A percentile compares a stretch with the other conserved stretches of the same genome.
These are phyloP conservation scores for Drosophila acutilabella DNA, from an alignment of 2,888 invertebrate genomes.

Conservation along the genomic window DNA sequence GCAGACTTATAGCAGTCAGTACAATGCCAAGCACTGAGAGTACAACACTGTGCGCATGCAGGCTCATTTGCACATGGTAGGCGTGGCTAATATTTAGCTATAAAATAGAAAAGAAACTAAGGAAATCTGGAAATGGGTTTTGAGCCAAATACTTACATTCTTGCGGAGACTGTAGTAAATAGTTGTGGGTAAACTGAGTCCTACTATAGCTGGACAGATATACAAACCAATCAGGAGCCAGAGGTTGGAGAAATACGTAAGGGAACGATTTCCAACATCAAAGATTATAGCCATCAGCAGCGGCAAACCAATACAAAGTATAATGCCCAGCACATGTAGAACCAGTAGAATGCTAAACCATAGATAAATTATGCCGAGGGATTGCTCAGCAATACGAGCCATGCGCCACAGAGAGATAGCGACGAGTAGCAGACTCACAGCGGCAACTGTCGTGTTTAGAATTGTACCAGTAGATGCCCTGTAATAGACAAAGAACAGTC, in stretches of 20 bases:
- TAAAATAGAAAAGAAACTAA: neutral
- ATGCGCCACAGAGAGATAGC: conserved; percentile 75
- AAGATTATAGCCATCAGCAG: conserved; percentile 82
- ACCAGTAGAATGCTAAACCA: conserved; percentile 72
- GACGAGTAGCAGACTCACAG: conserved; percentile 80
- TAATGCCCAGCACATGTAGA: conserved; percentile 78
- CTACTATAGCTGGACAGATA: conserved; percentile 82
- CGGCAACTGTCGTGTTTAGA: conserved; percentile 82
- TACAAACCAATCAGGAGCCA: conserved; percentile 85
- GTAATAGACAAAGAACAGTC: conserved; percentile 89
- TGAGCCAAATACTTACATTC: conserved; percentile 61
- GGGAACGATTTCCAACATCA: conserved; percentile 83
- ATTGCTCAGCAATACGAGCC: conserved; percentile 66
- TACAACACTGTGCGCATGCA: conserved; percentile 82
- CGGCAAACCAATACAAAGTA: conserved; percentile 77
- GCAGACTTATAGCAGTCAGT: conserved; percentile 71
- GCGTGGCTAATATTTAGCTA: conserved; percentile 74
- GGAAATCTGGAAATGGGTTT: neutral
- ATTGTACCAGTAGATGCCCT: conserved; percentile 85
- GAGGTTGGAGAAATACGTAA: conserved; percentile 87
- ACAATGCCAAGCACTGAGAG: conserved; percentile 71
- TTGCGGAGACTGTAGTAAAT: conserved; percentile 76
- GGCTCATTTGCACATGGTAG: conserved; percentile 80
- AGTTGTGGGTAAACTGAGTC: conserved; percentile 75
- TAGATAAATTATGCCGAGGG: conserved; percentile 59